A percentile compares a stretch with the other conserved stretches of the same genome.
These are phyloP conservation scores for Lissonota sp. DNA, from an alignment of 2,888 invertebrate genomes.

Conservation along the genomic window DNA sequence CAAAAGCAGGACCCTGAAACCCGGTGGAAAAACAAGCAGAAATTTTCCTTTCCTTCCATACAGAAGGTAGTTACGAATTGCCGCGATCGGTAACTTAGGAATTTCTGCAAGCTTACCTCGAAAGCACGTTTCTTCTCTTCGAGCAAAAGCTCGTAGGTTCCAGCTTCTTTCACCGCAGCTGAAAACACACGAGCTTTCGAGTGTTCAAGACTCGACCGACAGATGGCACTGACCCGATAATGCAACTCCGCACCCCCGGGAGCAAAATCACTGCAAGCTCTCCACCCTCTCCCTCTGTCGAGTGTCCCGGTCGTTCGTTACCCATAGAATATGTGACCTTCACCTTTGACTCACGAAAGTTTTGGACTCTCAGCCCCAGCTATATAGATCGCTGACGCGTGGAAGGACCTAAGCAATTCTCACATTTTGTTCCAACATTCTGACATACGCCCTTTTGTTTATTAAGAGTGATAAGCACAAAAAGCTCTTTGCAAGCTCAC, in stretches of 20 bases:
- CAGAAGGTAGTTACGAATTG: constrained; percentile 10
- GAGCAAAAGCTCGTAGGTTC: background rate
- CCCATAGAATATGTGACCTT: constrained; percentile 56
- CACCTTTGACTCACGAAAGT: constrained; percentile 50
- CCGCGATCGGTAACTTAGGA: constrained; percentile 53
- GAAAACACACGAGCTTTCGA: background rate
- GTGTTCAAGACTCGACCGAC: background rate
- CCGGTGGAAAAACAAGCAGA: background rate
- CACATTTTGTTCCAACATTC: too few species aligned
- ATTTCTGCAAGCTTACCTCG: background rate
- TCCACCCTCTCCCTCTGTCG: background rate
- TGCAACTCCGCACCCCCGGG: background rate
- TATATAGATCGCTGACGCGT: too few species aligned
- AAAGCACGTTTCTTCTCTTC: too few species aligned
- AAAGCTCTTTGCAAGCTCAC: too few species aligned
- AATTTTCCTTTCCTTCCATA: constrained; percentile 11
- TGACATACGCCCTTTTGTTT: too few species aligned
- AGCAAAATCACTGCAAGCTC: constrained; percentile 33
- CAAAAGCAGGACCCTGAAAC: constrained; percentile 7
- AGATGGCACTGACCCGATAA: constrained; percentile 32
- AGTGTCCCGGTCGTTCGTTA: constrained; percentile 35
- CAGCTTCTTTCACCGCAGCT: background rate
- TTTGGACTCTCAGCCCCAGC: constrained; percentile 4
- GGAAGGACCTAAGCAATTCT: too few species aligned
- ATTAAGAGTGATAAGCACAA: too few species aligned